A percentile compares a stretch with the other conserved stretches of the same genome.
Conservation (phyloP, 1,140 invertebrate genomes). For the Bombus waltoni region DNA sequence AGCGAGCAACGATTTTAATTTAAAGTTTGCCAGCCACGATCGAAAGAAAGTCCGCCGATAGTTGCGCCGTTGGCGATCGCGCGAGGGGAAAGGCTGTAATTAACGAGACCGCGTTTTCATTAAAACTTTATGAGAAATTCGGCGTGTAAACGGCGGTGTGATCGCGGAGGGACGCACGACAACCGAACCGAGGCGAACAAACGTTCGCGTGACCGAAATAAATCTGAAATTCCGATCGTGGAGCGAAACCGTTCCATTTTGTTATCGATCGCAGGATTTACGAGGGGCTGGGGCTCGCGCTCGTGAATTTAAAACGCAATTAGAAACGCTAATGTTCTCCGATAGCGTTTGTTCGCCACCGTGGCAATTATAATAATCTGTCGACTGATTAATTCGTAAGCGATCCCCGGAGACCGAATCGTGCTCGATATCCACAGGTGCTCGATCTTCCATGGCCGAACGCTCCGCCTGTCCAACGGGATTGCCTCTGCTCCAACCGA, state of each 20-base stretch:
- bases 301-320: conserved; percentile 17
- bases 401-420: background rate
- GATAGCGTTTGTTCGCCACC: background rate
- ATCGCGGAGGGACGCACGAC: too few relatives aligned
- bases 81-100: background rate
- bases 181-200: background rate
- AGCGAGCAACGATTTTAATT: conserved; percentile 24
- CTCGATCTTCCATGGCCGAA: conserved; percentile 90
- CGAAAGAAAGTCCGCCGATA: background rate
- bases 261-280: conserved; percentile 19
- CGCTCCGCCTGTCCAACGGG: conserved; percentile 85
- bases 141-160: background rate
- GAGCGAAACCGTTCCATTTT: background rate
- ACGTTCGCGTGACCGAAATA: background rate
- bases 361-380: conserved; percentile 1
- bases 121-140: conserved; percentile 8
- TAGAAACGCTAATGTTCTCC: background rate
- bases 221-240: background rate
- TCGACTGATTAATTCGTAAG: conserved; percentile 9
- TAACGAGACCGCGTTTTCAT: conserved; percentile 12
- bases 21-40: conserved; percentile 2
- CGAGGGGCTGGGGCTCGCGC: background rate
- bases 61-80: background rate
- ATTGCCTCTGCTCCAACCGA: conserved; percentile 88
- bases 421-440: conserved; percentile 74